Base-by-base conservation (phyloP, 2,797 vertebrate genomes). In the Alca torda region DNA sequence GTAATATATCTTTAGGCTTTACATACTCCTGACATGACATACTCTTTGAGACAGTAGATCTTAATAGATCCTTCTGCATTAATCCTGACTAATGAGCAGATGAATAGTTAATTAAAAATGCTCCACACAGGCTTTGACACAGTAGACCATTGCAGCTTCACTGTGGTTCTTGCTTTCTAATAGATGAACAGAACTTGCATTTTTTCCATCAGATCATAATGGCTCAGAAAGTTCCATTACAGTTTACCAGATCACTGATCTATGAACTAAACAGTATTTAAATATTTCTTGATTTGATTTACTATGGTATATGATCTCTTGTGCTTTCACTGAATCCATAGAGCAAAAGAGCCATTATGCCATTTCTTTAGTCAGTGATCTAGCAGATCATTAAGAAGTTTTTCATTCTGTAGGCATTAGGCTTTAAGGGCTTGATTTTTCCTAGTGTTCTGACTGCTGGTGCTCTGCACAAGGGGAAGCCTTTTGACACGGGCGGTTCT, bases 201-300 rank as follows among this genome's bases (percentile, higher is more conserved):
- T 95, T 96, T 95, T 96, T 93, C 89, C 91, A 70, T 90, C 26
- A 89, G 86, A 95, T 96, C 88, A 81, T 89, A 89, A 91, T 77
- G 84, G 76, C 91, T 92, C 73, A 89, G 60, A 91, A 94, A 97
- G 31, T 77, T 95, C 90, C 87, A 96, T 95, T 96, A 90, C 76
- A 95, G 87, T 96, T 97, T 97, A 91, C 91, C 95, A 96, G 95
- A 95, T 83, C 93, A 97, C 73, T 96, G 92, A 95, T 95, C 94
- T 97, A 90, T 94, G 93, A 96, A 93, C 92, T 82, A 97, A 97
- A 97, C 95, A 97, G 72, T 89, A 94, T 96, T 98, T 97, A 92
- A 97, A 96, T 95, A 95, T 96, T 94, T 95, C 88, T 83, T 85
- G 73, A 90, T 95, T 96, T 97, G 91, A 97, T 96, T 96, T 96